Percentiles rank a stretch among this genome's conserved stretches.
These are phyloP conservation scores for Sebastes glaucus DNA, from an alignment of 2,797 vertebrate species.

Conservation along the genomic window DNA sequence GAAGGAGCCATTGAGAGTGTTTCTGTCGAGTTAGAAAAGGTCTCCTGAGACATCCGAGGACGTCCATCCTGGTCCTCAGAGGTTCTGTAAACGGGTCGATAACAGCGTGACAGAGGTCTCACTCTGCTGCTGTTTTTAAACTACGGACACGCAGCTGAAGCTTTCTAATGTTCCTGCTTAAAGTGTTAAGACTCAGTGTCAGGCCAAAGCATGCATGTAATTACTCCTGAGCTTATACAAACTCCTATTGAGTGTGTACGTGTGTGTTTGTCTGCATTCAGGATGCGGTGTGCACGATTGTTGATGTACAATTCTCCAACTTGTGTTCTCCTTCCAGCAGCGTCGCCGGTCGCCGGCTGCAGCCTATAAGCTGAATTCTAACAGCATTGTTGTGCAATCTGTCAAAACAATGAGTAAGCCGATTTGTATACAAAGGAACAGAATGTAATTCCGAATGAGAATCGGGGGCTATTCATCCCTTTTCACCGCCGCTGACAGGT, in stretches of 20 bases:
- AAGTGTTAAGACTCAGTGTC: slow-evolving; percentile 20
- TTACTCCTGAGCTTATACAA: slow-evolving; percentile 30
- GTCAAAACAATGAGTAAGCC: slow-evolving; percentile 69
- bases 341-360: slow-evolving; percentile 14
- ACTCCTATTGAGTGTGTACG: neutral
- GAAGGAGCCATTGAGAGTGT: no score
- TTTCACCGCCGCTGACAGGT: slow-evolving; percentile 54
- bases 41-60: neutral
- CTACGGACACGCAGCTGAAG: neutral
- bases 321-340: slow-evolving; percentile 20
- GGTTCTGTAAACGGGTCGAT: slow-evolving; percentile 4
- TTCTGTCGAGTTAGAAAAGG: no score
- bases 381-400: slow-evolving; percentile 65
- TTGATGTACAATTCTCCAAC: slow-evolving; percentile 27
- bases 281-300: neutral
- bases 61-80: neutral
- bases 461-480: slow-evolving; percentile 45
- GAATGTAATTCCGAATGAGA: slow-evolving; percentile 60
- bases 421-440: slow-evolving; percentile 64
- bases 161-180: slow-evolving; percentile 23
- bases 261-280: slow-evolving; percentile 6
- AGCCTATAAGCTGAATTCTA: slow-evolving; percentile 43
- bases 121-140: slow-evolving; percentile 5
- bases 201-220: slow-evolving; percentile 43
- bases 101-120: neutral